These are phyloP conservation scores for Aricia artaxerxes DNA, from an alignment of 2,888 invertebrate species.

Conservation along the genomic window DNA sequence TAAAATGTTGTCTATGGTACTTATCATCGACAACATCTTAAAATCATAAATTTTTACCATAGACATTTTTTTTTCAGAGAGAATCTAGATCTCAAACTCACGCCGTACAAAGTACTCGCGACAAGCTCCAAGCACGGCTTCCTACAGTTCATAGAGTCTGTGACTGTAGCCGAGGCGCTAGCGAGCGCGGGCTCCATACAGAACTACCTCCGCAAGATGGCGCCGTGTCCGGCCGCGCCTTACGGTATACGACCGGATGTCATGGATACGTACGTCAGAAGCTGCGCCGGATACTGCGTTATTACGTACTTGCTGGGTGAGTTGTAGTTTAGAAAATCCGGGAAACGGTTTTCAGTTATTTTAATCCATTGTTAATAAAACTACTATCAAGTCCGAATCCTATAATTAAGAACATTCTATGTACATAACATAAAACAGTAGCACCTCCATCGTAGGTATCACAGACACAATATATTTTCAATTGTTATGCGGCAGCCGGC, in stretches of 20 bases:
- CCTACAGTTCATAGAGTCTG: constrained; percentile 96
- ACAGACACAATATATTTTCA: too few species aligned
- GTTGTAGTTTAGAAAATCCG: constrained; percentile 36
- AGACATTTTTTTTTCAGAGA: constrained; percentile 71
- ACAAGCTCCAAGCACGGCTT: constrained; percentile 98
- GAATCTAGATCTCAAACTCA: constrained; percentile 97
- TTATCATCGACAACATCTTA: too few species aligned
- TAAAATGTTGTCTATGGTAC: too few species aligned
- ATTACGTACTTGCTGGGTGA: constrained; percentile 95
- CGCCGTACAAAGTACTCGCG: constrained; percentile 93
- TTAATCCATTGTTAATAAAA: too few species aligned
- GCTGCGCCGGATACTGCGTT: constrained; percentile 98
- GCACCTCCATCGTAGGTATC: too few species aligned
- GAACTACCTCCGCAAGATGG: constrained; percentile 94
- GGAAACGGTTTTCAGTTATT: too few species aligned
- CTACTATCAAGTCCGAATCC: too few species aligned
- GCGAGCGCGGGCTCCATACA: constrained; percentile 93
- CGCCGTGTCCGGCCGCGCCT: constrained; percentile 92
- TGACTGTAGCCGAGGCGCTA: constrained; percentile 94
- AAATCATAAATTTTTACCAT: too few species aligned
- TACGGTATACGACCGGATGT: constrained; percentile 96
- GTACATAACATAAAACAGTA: too few species aligned
- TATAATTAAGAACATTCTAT: too few species aligned
- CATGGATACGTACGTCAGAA: constrained; percentile 98
- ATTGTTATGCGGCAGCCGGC: too few species aligned